Percentiles rank a stretch among this genome's conserved stretches.
Conservation (phyloP, 1,140 invertebrate genomes). For the Calephelis virginiensis region DNA sequence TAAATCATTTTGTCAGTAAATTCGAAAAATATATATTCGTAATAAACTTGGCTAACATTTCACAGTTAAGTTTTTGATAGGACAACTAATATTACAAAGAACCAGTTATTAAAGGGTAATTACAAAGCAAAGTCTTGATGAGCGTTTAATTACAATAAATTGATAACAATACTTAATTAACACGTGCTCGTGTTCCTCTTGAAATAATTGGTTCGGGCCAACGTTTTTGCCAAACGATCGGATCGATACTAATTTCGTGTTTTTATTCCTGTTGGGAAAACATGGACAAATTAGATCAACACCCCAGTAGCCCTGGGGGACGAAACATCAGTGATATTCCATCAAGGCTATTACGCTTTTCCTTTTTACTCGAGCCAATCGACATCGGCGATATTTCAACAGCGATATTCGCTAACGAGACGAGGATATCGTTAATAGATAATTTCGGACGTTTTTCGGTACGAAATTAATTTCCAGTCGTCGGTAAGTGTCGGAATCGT, state of each 20-base stretch:
- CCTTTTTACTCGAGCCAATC: conserved; percentile 35
- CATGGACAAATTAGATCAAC: conserved; percentile 48
- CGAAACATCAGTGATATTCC: conserved; percentile 35
- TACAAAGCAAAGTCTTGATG: conserved; percentile 25
- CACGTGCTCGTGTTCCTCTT: conserved; percentile 24
- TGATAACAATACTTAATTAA: conserved; percentile 30
- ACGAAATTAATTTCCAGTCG: conserved; percentile 2
- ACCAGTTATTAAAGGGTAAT: neutral
- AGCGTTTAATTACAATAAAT: conserved; percentile 27
- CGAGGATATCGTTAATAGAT: conserved; percentile 6
- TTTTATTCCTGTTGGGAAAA: conserved; percentile 24
- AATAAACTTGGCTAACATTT: no score
- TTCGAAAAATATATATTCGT: no score
- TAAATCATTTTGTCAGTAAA: no score
- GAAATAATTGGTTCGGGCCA: conserved; percentile 26
- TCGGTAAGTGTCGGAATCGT: neutral
- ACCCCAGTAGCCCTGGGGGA: conserved; percentile 30
- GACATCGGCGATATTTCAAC: conserved; percentile 16
- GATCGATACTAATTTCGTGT: conserved; percentile 19
- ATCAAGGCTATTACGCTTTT: conserved; percentile 45
- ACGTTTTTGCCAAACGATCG: conserved; percentile 20
- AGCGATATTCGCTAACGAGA: conserved; percentile 7
- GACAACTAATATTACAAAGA: neutral
- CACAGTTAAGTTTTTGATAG: no score
- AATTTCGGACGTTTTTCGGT: conserved; percentile 3